Evolutionary conservation across 2,797 vertebrate genomes (phyloP).

Genomic region (Ambastaia sidthimunki): DNA sequence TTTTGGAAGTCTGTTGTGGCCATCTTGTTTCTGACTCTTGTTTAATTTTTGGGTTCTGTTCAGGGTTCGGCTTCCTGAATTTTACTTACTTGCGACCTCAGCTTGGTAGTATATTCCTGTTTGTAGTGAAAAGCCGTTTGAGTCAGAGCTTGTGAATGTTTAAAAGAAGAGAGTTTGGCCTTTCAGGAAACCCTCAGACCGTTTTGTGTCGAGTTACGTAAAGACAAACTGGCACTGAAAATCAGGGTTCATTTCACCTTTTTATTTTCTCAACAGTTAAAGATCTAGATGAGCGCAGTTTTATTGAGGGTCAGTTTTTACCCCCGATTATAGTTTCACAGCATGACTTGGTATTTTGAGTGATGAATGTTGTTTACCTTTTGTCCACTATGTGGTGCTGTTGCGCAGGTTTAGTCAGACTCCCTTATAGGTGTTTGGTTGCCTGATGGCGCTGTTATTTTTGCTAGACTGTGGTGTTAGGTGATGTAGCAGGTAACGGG

Average conservation of each 20-base stretch:
- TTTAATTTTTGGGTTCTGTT: constrained; percentile 33
- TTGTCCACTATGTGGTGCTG: constrained; percentile 53
- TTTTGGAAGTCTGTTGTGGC: constrained; percentile 69
- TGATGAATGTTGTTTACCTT: constrained; percentile 48
- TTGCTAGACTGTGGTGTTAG: constrained; percentile 4
- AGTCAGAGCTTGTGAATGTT: constrained; percentile 39
- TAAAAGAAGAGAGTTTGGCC: constrained; percentile 22
- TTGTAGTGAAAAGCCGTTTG: constrained; percentile 34
- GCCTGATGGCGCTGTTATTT: constrained; percentile 36
- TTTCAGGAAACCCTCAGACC: constrained; percentile 23
- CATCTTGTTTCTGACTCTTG: constrained; percentile 67
- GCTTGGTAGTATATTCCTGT: constrained; percentile 27
- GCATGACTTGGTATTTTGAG: constrained; percentile 28
- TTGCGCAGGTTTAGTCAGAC: constrained; percentile 46
- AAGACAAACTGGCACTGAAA: constrained; percentile 39
- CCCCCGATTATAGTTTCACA: constrained; percentile 30
- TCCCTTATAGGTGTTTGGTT: neutral
- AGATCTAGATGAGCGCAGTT: constrained; percentile 34
- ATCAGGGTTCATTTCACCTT: constrained; percentile 55
- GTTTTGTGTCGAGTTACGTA: constrained; percentile 37
- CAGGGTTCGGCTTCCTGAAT: constrained; percentile 26
- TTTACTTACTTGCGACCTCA: constrained; percentile 40
- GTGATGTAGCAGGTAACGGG: constrained; percentile 17
- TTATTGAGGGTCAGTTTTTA: constrained; percentile 50
- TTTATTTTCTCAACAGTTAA: constrained; percentile 28